phyloP scores from a whole-genome alignment of 2,113 vertebrate genomes.

The Lonchura striata region DNA sequence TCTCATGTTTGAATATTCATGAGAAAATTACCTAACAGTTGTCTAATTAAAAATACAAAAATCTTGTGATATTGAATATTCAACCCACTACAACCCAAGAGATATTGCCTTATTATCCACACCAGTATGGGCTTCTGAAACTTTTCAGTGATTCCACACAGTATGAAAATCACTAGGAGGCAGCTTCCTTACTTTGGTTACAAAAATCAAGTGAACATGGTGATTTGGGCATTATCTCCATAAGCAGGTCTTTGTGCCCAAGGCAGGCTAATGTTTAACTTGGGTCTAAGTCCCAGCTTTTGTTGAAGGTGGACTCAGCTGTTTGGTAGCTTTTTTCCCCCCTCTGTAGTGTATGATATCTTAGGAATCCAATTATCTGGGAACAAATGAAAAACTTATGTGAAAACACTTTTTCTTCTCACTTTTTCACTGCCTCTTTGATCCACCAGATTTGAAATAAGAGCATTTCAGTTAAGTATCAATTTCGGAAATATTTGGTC shows the following conservation, averaged over 20 bases:
- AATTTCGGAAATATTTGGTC: slow-evolving; percentile 11
- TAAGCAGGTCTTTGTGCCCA: neutral
- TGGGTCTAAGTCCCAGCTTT: neutral
- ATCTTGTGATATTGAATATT: neutral
- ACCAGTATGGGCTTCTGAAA: neutral
- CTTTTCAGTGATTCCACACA: neutral
- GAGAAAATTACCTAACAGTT: neutral
- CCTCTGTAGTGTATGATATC: neutral
- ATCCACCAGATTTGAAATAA: neutral
- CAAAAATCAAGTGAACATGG: neutral
- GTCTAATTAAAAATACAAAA: neutral
- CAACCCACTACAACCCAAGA: neutral
- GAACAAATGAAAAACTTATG: neutral
- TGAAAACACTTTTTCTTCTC: neutral
- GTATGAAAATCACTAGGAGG: neutral
- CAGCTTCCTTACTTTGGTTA: neutral
- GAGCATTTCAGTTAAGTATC: neutral
- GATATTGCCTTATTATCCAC: neutral
- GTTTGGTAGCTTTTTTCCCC: neutral
- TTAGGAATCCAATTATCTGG: neutral
- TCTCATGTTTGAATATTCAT: neutral
- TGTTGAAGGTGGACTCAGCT: neutral
- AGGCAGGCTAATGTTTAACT: neutral
- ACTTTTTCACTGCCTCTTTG: neutral
- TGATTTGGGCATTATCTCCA: neutral